phyloP scores from a whole-genome alignment of 1,140 invertebrate species.

The Drosophila kanapiae region DNA sequence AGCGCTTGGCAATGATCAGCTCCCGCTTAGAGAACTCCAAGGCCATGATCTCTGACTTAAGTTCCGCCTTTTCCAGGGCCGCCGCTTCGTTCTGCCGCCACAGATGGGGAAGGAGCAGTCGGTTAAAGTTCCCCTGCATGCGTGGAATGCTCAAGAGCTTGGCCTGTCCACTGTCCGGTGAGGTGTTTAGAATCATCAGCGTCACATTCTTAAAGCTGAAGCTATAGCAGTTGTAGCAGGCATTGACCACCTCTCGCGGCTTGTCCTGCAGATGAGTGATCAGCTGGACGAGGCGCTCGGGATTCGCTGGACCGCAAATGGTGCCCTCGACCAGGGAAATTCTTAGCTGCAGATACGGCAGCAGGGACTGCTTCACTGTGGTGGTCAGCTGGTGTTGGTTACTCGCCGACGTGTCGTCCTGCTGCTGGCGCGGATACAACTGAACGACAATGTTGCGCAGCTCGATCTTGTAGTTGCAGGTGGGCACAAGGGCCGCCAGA shows the following conservation, averaged over 20 bases:
- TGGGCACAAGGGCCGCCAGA: slow-evolving; percentile 87
- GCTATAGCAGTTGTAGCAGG: slow-evolving; percentile 80
- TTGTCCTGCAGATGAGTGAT: slow-evolving; percentile 86
- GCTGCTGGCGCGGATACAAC: slow-evolving; percentile 84
- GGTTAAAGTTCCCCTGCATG: slow-evolving; percentile 55
- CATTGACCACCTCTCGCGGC: slow-evolving; percentile 85
- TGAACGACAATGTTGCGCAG: slow-evolving; percentile 87
- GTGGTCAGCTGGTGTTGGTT: slow-evolving; percentile 54
- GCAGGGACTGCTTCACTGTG: slow-evolving; percentile 52
- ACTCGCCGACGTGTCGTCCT: slow-evolving; percentile 26
- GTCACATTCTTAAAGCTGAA: slow-evolving; percentile 65
- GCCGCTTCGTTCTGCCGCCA: slow-evolving; percentile 68
- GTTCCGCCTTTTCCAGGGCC: slow-evolving; percentile 55
- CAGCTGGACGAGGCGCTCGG: slow-evolving; percentile 85
- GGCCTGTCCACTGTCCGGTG: slow-evolving; percentile 26
- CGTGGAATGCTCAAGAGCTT: slow-evolving; percentile 68
- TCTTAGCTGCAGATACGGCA: slow-evolving; percentile 64
- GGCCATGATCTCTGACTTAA: slow-evolving; percentile 60
- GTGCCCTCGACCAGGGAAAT: slow-evolving; percentile 77
- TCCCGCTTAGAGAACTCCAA: slow-evolving; percentile 78
- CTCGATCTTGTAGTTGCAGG: slow-evolving; percentile 86
- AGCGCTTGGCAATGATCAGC: slow-evolving; percentile 48
- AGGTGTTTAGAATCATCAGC: slow-evolving; percentile 54
- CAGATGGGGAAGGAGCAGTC: slow-evolving; percentile 55
- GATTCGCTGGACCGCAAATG: slow-evolving; percentile 84